Conservation (phyloP, 1,140 invertebrate species). For the Cecropterus lyciades region DNA sequence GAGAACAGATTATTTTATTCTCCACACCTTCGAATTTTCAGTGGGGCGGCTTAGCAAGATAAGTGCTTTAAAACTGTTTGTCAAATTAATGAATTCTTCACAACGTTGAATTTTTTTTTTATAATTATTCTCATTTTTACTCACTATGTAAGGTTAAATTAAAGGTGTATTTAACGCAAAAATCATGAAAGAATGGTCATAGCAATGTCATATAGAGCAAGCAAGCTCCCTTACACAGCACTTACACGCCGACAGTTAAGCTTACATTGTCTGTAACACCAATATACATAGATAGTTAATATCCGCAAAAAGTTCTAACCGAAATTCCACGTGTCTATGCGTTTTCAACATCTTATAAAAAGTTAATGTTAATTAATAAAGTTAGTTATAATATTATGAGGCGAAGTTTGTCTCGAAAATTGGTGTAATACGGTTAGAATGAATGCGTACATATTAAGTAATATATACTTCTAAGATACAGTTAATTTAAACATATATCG, state of each 20-base stretch:
- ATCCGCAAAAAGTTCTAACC: slow-evolving; percentile 14
- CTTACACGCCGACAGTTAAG: slow-evolving; percentile 58
- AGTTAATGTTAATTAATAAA: too few species aligned
- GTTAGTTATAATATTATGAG: too few species aligned
- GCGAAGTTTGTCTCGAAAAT: too few species aligned
- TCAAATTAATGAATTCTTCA: too few species aligned
- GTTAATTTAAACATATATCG: not conserved
- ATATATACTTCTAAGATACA: slow-evolving; percentile 16
- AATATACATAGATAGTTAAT: slow-evolving; percentile 17
- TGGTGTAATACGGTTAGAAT: slow-evolving; percentile 19
- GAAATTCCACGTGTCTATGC: slow-evolving; percentile 10
- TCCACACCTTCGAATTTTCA: too few species aligned
- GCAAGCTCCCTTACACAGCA: slow-evolving; percentile 63
- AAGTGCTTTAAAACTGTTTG: too few species aligned
- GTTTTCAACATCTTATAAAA: too few species aligned
- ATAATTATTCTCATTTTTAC: too few species aligned
- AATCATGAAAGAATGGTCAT: slow-evolving; percentile 4
- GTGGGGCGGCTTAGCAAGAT: too few species aligned
- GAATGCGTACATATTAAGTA: slow-evolving; percentile 12
- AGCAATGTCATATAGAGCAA: slow-evolving; percentile 30
- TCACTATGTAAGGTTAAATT: too few species aligned
- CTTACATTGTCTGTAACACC: slow-evolving; percentile 23
- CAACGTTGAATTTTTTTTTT: too few species aligned
- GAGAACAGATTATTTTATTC: too few species aligned
- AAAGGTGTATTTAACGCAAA: not conserved